Conservation (phyloP, 2,888 invertebrate genomes). For the Andrena minutula region DNA sequence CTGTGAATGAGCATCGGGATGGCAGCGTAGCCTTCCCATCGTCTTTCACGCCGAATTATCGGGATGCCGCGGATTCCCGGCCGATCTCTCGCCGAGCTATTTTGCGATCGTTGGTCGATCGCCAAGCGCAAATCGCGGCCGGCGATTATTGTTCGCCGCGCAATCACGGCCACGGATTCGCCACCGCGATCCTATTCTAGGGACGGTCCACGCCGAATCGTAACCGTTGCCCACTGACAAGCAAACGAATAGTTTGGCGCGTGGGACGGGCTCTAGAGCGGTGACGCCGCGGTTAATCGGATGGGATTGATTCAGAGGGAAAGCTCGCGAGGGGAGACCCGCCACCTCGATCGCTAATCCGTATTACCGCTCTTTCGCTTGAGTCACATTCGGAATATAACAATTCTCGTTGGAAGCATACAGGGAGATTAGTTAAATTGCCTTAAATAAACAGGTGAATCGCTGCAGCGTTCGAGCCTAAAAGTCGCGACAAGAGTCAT, state of each 20-base stretch:
- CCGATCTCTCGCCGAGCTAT: slow-evolving; percentile 60
- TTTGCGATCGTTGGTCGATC: slow-evolving; percentile 57
- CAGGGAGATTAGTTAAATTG: too few species aligned
- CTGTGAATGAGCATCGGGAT: slow-evolving; percentile 27
- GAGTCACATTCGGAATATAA: too few species aligned
- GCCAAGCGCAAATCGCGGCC: slow-evolving; percentile 25
- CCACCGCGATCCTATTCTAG: slow-evolving; percentile 34
- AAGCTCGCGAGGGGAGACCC: too few species aligned
- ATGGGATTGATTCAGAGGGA: too few species aligned
- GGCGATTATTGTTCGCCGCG: neutral
- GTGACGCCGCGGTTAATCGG: neutral
- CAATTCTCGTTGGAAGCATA: too few species aligned
- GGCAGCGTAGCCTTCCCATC: neutral
- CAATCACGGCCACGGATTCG: slow-evolving; percentile 18
- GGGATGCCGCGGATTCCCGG: slow-evolving; percentile 59
- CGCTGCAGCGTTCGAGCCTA: neutral
- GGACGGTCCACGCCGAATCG: slow-evolving; percentile 13
- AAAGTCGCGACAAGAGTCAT: neutral
- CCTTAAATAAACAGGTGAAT: too few species aligned
- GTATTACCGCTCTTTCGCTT: too few species aligned
- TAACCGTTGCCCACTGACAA: neutral
- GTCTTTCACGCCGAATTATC: slow-evolving; percentile 40
- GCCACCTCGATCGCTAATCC: too few species aligned
- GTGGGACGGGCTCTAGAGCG: neutral
- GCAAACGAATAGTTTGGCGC: slow-evolving; percentile 7